Percentiles rank a stretch among this genome's conserved stretches.
Conservation (phyloP, 53 echinoderm and acorn worm species). For the Stichopus horrens region DNA sequence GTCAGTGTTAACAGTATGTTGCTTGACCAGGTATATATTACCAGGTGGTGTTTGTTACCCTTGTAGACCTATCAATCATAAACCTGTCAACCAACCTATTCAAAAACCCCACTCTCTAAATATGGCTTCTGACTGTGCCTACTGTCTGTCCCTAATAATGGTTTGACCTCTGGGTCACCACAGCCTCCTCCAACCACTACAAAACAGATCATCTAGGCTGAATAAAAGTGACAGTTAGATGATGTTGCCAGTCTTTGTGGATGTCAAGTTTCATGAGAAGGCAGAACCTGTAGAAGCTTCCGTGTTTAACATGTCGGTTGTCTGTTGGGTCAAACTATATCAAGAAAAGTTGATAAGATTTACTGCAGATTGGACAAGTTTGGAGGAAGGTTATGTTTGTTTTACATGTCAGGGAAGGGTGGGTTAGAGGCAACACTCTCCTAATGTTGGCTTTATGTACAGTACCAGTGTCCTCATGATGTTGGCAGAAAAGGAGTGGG, state of each 20-base stretch:
- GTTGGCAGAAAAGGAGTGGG: background rate
- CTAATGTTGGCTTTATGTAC: too few relatives aligned
- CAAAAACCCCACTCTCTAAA: background rate
- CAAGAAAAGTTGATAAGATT: too few relatives aligned
- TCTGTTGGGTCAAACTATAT: background rate
- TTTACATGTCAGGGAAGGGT: too few relatives aligned
- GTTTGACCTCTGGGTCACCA: slow-evolving; percentile 27
- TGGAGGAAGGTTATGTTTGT: too few relatives aligned
- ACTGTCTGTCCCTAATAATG: background rate
- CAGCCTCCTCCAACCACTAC: background rate
- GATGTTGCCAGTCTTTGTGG: background rate
- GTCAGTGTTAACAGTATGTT: slow-evolving; percentile 12
- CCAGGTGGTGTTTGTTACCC: slow-evolving; percentile 19
- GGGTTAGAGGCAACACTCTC: too few relatives aligned
- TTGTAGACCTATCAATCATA: slow-evolving; percentile 22
- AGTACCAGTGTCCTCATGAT: too few relatives aligned
- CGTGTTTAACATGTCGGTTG: background rate
- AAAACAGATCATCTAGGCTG: background rate
- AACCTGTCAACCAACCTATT: slow-evolving; percentile 19
- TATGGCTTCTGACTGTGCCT: background rate
- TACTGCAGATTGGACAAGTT: too few relatives aligned
- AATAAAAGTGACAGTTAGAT: background rate
- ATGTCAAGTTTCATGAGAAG: background rate
- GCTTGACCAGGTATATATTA: slow-evolving; percentile 33
- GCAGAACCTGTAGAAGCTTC: background rate